phyloP scores from a whole-genome alignment of 2,888 invertebrate genomes.

The Leucoma salicis region DNA sequence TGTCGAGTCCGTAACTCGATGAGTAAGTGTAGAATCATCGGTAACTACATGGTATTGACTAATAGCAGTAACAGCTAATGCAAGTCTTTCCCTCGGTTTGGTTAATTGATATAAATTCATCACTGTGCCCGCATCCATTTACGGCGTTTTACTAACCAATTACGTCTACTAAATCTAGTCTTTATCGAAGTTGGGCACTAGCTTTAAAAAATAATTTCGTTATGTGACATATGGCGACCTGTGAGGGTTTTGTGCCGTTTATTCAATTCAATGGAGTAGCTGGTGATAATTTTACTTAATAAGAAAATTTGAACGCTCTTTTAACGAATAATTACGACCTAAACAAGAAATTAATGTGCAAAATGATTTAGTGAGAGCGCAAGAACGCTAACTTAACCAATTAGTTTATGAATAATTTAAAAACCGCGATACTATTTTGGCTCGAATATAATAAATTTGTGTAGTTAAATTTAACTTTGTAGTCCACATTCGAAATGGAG shows the following conservation, averaged over 20 bases:
- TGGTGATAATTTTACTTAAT: too few relatives aligned
- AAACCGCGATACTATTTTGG: background rate
- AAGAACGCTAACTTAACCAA: too few relatives aligned
- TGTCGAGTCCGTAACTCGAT: conserved; percentile 32
- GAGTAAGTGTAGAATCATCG: conserved; percentile 44
- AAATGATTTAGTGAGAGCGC: too few relatives aligned
- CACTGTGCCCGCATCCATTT: conserved; percentile 27
- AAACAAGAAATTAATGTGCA: too few relatives aligned
- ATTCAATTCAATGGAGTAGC: conserved; percentile 9
- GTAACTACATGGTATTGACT: conserved; percentile 31
- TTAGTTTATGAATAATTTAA: too few relatives aligned
- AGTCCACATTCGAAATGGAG: conserved; percentile 30
- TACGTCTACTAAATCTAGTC: conserved; percentile 34
- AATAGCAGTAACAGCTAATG: conserved; percentile 37
- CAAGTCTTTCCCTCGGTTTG: conserved; percentile 21
- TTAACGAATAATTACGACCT: too few relatives aligned
- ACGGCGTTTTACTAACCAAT: conserved; percentile 38
- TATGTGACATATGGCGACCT: background rate
- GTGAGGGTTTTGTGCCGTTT: conserved; percentile 13
- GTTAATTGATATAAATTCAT: conserved; percentile 26
- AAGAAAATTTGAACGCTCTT: too few relatives aligned
- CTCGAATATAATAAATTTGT: conserved; percentile 8
- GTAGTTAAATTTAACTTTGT: conserved; percentile 13
- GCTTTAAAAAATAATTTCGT: conserved; percentile 12
- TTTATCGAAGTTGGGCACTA: conserved; percentile 48